Evolutionary conservation across 2,113 vertebrate genomes (phyloP).

Genomic region (Dipodomys merriami): DNA sequence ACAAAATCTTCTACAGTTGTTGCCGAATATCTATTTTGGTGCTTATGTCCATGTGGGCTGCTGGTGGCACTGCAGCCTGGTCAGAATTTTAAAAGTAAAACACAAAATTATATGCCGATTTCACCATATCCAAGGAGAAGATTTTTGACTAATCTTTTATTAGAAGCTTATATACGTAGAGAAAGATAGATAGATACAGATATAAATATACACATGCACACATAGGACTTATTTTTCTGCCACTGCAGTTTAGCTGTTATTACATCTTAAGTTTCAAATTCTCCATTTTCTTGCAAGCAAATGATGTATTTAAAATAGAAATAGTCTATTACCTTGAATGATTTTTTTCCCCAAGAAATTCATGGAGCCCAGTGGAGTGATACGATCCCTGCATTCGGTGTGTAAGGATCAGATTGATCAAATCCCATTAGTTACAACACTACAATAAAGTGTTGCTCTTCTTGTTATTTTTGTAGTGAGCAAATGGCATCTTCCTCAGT

Average conservation of each 20-base stretch:
- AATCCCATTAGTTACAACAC: slow-evolving; percentile 1
- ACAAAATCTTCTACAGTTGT: neutral
- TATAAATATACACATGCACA: no score
- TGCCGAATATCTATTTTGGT: neutral
- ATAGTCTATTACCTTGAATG: neutral
- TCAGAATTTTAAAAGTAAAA: slow-evolving; percentile 30
- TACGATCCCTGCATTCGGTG: neutral
- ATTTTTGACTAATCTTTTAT: neutral
- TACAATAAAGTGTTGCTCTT: slow-evolving; percentile 17
- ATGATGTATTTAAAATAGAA: slow-evolving; percentile 50
- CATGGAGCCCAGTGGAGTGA: neutral
- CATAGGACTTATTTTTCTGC: neutral
- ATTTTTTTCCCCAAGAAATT: neutral
- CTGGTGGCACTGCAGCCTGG: neutral
- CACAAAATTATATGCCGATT: neutral
- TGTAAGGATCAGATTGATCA: neutral
- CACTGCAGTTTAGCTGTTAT: neutral
- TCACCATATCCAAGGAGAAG: neutral
- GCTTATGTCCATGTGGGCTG: neutral
- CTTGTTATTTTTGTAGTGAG: slow-evolving; percentile 23
- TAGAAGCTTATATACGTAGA: neutral
- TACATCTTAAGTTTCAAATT: neutral
- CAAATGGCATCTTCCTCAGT: neutral
- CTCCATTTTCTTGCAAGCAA: neutral
- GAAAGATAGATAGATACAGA: no score